A percentile compares a stretch with the other conserved stretches of the same genome.
Conservation (phyloP, 2,888 invertebrate species). For the Cosmopolites sordidus region DNA sequence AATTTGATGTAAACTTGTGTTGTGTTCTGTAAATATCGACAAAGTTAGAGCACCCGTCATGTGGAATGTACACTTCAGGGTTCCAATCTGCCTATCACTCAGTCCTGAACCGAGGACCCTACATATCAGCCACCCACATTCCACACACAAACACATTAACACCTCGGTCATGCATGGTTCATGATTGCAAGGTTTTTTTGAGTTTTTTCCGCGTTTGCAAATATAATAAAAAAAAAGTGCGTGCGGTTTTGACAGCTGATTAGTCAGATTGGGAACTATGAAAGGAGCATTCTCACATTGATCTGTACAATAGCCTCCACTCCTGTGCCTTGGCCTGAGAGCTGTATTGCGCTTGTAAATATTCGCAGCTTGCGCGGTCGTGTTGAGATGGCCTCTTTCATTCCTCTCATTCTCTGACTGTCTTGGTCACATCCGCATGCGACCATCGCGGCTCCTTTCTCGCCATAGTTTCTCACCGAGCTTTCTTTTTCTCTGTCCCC, state of each 20-base stretch:
- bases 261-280: conserved; percentile 74
- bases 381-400: conserved; percentile 49
- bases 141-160: conserved; percentile 35
- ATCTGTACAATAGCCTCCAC: conserved; percentile 41
- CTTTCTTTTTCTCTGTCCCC: conserved; percentile 56
- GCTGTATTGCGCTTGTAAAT: conserved; percentile 54
- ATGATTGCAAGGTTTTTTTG: not conserved
- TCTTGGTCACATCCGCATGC: conserved; percentile 57
- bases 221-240: too few species aligned
- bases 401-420: conserved; percentile 50
- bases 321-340: conserved; percentile 39
- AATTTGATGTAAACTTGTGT: conserved; percentile 8
- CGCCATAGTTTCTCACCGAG: conserved; percentile 84
- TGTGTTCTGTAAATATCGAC: not conserved
- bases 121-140: conserved; percentile 37
- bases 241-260: conserved; percentile 44
- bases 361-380: conserved; percentile 54
- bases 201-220: not conserved
- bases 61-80: conserved; percentile 62
- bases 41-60: conserved; percentile 41
- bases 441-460: conserved; percentile 55
- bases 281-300: conserved; percentile 71
- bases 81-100: conserved; percentile 56
- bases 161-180: conserved; percentile 2
- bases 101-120: conserved; percentile 21